Evolutionary conservation across 1,140 invertebrate species (phyloP).

Genomic region (Neodiprion pinetum): DNA sequence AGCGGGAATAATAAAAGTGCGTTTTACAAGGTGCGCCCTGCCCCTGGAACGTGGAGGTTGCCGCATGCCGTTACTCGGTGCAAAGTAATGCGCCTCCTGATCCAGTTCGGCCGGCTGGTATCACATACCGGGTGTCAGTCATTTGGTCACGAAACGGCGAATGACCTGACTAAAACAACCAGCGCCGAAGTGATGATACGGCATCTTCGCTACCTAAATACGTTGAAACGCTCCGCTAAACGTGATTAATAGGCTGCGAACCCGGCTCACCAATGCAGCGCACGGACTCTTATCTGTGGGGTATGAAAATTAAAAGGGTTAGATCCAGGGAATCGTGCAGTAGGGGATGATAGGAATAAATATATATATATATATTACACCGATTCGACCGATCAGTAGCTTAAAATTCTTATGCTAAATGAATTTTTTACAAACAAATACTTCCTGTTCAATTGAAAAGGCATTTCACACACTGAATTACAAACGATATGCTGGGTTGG

Average conservation of each 20-base stretch:
- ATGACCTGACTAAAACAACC: neutral
- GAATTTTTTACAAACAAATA: too few species aligned
- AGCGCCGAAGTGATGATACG: neutral
- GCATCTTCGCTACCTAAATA: too few species aligned
- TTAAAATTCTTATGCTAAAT: too few species aligned
- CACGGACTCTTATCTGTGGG: too few species aligned
- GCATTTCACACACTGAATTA: too few species aligned
- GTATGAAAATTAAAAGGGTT: too few species aligned
- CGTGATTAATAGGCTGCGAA: slow-evolving; percentile 5
- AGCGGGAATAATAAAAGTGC: slow-evolving; percentile 38
- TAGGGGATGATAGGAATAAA: too few species aligned
- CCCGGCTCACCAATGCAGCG: neutral
- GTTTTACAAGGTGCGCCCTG: slow-evolving; percentile 30
- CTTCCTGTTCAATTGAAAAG: too few species aligned
- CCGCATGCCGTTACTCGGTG: neutral
- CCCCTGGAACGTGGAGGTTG: neutral
- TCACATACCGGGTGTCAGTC: neutral
- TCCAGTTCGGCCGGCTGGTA: neutral
- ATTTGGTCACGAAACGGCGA: slow-evolving; percentile 30
- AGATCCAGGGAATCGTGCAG: too few species aligned
- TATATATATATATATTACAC: too few species aligned
- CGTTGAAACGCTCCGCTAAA: neutral
- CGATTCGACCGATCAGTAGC: too few species aligned
- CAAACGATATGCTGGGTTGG: too few species aligned
- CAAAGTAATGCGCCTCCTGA: neutral